Percentiles rank a stretch among this genome's conserved stretches.
Conservation (phyloP, 92 coral and sea anemone species). For the Epizoanthus scotinus region DNA sequence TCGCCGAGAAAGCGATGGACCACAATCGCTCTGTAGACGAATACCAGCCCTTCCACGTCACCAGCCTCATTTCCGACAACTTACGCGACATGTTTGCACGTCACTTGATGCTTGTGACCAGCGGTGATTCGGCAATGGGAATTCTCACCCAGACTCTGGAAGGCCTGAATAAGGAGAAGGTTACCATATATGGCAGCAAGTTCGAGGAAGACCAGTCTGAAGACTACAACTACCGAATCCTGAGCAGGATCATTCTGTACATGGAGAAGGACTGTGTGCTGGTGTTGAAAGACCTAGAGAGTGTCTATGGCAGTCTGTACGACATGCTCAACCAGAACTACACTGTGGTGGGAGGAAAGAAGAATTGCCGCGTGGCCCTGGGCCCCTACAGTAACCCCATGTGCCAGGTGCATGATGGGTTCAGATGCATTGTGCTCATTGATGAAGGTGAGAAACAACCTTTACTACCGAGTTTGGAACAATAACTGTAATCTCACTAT, state of each 20-base stretch:
- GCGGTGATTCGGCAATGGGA: conserved; percentile 52
- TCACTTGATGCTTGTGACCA: conserved; percentile 48
- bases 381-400: conserved; percentile 57
- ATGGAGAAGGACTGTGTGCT: conserved; percentile 53
- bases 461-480: too few relatives aligned
- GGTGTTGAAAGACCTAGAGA: conserved; percentile 51
- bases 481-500: too few relatives aligned
- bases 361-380: conserved; percentile 56
- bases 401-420: conserved; percentile 54
- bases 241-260: conserved; percentile 49
- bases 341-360: conserved; percentile 50
- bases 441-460: conserved; percentile 34
- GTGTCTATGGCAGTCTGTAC: conserved; percentile 50
- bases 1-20: conserved; percentile 37
- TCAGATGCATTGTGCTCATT: conserved; percentile 52
- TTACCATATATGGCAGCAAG: conserved; percentile 50
- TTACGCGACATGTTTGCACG: conserved; percentile 45
- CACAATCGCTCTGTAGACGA: too few relatives aligned
- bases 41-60: conserved; percentile 39
- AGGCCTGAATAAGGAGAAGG: conserved; percentile 26
- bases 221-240: conserved; percentile 49
- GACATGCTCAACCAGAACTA: conserved; percentile 59
- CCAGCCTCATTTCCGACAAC: conserved; percentile 45
- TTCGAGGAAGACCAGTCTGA: conserved; percentile 56
- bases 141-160: conserved; percentile 30